Conservation (phyloP, 37 sponge, comb jelly and placozoan species). For the Dysidea cf. avara region DNA sequence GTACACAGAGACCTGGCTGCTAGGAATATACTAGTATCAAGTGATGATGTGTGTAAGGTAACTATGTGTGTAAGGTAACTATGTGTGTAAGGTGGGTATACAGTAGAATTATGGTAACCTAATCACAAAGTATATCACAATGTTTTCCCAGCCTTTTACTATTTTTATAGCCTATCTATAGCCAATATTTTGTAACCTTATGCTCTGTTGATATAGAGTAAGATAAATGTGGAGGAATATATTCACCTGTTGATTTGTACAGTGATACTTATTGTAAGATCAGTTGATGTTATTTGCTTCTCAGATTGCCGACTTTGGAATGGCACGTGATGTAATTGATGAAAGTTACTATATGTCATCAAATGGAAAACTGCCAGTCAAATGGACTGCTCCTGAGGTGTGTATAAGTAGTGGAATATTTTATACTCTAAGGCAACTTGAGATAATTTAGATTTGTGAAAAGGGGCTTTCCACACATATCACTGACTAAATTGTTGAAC, state of each 20-base stretch:
- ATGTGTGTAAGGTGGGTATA: neutral
- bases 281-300: too few relatives aligned
- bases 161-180: too few relatives aligned
- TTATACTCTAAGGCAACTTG: neutral
- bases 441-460: neutral
- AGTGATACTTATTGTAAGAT: too few relatives aligned
- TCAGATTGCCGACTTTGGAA: constrained; percentile 71
- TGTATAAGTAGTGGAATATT: neutral
- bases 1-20: constrained; percentile 79
- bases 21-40: constrained; percentile 66
- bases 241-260: too few relatives aligned
- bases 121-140: too few relatives aligned
- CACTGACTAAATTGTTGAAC: neutral
- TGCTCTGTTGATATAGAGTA: too few relatives aligned
- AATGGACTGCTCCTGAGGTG: constrained; percentile 76
- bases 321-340: constrained; percentile 42
- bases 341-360: constrained; percentile 38
- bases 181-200: too few relatives aligned
- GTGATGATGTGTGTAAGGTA: constrained; percentile 60
- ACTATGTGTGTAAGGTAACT: neutral
- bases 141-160: too few relatives aligned
- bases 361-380: constrained; percentile 45
- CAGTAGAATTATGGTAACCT: too few relatives aligned
- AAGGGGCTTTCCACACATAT: neutral
- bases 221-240: too few relatives aligned